phyloP scores from a whole-genome alignment of 2,888 invertebrate species.

The Apomyelois bistriatella region DNA sequence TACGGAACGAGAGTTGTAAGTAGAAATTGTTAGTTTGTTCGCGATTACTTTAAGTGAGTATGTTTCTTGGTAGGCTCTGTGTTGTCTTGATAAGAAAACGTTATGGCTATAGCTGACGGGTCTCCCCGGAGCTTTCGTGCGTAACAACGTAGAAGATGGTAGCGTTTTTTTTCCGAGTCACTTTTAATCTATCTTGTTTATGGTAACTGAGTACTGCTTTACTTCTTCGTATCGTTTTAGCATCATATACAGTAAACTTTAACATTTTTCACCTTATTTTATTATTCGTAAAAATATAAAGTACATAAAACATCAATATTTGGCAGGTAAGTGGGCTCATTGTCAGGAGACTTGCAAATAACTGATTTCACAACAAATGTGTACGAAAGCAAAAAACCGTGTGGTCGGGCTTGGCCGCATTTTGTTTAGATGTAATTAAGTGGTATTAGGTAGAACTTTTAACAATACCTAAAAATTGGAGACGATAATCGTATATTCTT shows the following conservation, averaged over 20 bases:
- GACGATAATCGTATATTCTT: too few relatives aligned
- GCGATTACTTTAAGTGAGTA: slow-evolving; percentile 15
- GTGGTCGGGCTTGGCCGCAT: too few relatives aligned
- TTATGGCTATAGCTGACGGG: slow-evolving; percentile 56
- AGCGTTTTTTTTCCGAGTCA: slow-evolving; percentile 41
- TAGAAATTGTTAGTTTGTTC: slow-evolving; percentile 12
- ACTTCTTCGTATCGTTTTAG: slow-evolving; percentile 14
- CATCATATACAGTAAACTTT: background rate
- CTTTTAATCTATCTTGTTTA: slow-evolving; percentile 59
- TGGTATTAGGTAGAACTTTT: too few relatives aligned
- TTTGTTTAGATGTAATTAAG: too few relatives aligned
- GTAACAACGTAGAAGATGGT: slow-evolving; percentile 45
- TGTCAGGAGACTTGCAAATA: too few relatives aligned
- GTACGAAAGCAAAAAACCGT: too few relatives aligned
- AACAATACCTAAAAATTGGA: too few relatives aligned
- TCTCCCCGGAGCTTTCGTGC: slow-evolving; percentile 48
- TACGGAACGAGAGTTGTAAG: slow-evolving; percentile 11
- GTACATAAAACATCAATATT: too few relatives aligned
- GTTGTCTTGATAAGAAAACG: slow-evolving; percentile 63
- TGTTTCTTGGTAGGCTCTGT: slow-evolving; percentile 39
- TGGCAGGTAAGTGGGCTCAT: too few relatives aligned
- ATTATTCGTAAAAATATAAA: too few relatives aligned
- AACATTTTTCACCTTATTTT: too few relatives aligned
- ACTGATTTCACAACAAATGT: too few relatives aligned
- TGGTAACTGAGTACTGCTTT: slow-evolving; percentile 29